Conservation (phyloP, 2,113 vertebrate genomes). For the Beaufortia kweichowensis region DNA sequence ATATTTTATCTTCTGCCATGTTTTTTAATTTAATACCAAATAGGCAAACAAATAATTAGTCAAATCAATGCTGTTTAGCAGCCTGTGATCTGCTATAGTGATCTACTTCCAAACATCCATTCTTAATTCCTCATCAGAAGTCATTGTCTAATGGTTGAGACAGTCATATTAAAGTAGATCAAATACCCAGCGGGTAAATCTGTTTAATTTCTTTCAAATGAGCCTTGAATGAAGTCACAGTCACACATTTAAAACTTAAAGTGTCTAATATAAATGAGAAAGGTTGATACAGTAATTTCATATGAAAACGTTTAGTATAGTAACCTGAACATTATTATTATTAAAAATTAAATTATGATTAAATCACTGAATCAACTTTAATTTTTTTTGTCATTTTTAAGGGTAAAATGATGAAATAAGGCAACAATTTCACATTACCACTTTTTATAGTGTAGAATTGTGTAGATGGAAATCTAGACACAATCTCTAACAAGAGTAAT, state of each 20-base stretch:
- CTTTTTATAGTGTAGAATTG: too few relatives aligned
- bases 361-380: too few relatives aligned
- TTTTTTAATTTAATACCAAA: slow-evolving; percentile 13
- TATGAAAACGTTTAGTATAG: too few relatives aligned
- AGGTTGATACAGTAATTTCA: too few relatives aligned
- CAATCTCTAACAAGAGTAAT: background rate
- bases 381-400: too few relatives aligned
- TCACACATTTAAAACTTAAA: too few relatives aligned
- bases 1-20: background rate
- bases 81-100: background rate
- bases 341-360: too few relatives aligned
- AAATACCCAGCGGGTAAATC: background rate
- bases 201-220: background rate
- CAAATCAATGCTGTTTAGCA: background rate
- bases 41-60: slow-evolving; percentile 11
- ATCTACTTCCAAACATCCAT: slow-evolving; percentile 14
- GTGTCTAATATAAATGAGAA: too few relatives aligned
- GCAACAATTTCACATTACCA: too few relatives aligned
- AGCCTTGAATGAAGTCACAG: too few relatives aligned
- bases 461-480: background rate
- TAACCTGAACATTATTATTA: too few relatives aligned
- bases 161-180: slow-evolving; percentile 9
- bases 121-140: slow-evolving; percentile 24
- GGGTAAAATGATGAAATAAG: too few relatives aligned
- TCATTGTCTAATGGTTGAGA: background rate